phyloP scores from a whole-genome alignment of 2,888 invertebrate species.

The Malachius bipustulatus region DNA sequence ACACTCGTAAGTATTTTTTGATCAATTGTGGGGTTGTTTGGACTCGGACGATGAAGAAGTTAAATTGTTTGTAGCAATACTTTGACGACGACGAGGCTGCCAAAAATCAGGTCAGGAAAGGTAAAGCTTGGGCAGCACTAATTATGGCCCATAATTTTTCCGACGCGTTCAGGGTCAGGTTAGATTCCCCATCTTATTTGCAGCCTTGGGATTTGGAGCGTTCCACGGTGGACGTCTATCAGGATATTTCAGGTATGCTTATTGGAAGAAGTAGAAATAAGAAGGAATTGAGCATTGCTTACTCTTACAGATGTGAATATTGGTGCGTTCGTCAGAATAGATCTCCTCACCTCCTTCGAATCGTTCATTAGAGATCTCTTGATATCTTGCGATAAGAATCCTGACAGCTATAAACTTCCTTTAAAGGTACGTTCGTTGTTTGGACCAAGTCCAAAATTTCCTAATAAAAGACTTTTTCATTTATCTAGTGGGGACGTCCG shows the following conservation, averaged over 20 bases:
- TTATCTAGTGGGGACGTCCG: conserved; percentile 53
- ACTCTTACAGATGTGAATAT: conserved; percentile 76
- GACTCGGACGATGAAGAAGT: too few species aligned
- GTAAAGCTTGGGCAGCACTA: conserved; percentile 66
- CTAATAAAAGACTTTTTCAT: conserved; percentile 6
- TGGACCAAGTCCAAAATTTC: background rate
- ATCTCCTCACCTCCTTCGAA: conserved; percentile 60
- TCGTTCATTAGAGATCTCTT: conserved; percentile 56
- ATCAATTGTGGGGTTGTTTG: background rate
- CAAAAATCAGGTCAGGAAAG: conserved; percentile 51
- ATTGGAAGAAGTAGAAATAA: background rate
- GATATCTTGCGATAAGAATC: conserved; percentile 50
- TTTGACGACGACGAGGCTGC: conserved; percentile 45
- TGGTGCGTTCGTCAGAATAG: conserved; percentile 62
- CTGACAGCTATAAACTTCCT: conserved; percentile 49
- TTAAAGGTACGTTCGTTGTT: conserved; percentile 43
- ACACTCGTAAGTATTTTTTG: conserved; percentile 46
- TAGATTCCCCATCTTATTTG: conserved; percentile 42
- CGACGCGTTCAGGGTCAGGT: conserved; percentile 44
- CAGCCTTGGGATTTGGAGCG: conserved; percentile 45
- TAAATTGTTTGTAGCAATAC: conserved; percentile 21
- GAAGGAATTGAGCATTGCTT: background rate
- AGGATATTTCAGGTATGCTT: conserved; percentile 75
- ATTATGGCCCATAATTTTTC: conserved; percentile 69
- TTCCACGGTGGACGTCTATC: conserved; percentile 57